Evolutionary conservation across 1,140 invertebrate genomes (phyloP).

Genomic region (Pantala flavescens): DNA sequence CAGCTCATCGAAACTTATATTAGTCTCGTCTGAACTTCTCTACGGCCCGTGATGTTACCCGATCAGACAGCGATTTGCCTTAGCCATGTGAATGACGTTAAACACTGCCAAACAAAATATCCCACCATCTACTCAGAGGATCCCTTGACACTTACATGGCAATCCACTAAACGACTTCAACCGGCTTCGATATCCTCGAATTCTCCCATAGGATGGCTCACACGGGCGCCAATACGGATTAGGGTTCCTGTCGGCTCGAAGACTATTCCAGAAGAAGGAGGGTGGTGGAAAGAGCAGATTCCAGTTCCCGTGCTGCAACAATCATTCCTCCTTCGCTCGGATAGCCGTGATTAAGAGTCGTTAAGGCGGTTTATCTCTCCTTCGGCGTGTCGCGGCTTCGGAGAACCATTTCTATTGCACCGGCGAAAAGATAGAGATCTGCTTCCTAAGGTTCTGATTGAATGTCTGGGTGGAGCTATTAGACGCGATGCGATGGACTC

Average conservation of each 20-base stretch:
- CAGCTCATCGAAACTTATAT: not conserved
- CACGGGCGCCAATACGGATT: not conserved
- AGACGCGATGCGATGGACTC: too few relatives aligned
- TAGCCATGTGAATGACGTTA: constrained; percentile 5
- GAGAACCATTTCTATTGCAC: too few relatives aligned
- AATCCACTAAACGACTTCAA: not conserved
- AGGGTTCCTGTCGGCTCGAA: not conserved
- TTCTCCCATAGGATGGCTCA: not conserved
- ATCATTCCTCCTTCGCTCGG: too few relatives aligned
- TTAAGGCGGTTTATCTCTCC: too few relatives aligned
- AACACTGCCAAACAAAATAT: not conserved
- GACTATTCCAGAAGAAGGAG: not conserved
- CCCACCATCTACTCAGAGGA: not conserved
- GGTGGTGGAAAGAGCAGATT: too few relatives aligned
- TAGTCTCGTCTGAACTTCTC: not conserved
- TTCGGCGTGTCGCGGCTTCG: too few relatives aligned
- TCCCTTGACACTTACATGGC: not conserved
- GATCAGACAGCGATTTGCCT: not conserved
- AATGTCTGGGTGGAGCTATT: too few relatives aligned
- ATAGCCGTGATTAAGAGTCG: too few relatives aligned
- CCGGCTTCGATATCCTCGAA: too few relatives aligned
- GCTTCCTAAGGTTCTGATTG: too few relatives aligned
- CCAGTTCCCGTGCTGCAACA: too few relatives aligned
- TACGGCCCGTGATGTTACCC: not conserved
- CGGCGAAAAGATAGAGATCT: too few relatives aligned